Evolutionary conservation across 2,797 vertebrate species (phyloP).

Genomic region (Paguma larvata): DNA sequence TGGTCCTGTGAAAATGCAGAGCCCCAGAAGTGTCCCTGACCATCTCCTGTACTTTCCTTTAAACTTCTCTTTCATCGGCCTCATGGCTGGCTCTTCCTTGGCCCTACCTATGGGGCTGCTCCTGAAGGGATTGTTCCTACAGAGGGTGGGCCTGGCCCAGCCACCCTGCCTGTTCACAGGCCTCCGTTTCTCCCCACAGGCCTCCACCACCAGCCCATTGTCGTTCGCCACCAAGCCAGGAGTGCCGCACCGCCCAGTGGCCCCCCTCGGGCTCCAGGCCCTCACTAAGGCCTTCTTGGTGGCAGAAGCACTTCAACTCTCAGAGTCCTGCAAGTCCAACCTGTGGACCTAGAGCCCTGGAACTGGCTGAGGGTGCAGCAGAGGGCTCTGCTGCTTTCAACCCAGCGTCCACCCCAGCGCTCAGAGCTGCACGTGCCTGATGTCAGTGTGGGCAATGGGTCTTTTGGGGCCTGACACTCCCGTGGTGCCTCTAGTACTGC

Average conservation of each 20-base stretch:
- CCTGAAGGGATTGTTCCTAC: neutral
- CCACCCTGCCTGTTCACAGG: neutral
- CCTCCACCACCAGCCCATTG: conserved; percentile 60
- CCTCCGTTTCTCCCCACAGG: conserved; percentile 67
- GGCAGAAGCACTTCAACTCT: conserved; percentile 67
- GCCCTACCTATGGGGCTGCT: neutral
- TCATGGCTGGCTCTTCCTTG: neutral
- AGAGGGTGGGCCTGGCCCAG: neutral
- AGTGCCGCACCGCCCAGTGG: conserved; percentile 22
- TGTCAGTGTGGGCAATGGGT: neutral
- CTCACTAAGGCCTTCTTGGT: conserved; percentile 68
- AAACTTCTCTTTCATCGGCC: neutral
- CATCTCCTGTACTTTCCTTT: neutral
- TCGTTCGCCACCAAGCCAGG: conserved; percentile 55
- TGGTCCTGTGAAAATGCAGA: neutral
- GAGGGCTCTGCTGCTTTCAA: neutral
- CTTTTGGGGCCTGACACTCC: neutral
- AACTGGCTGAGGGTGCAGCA: neutral
- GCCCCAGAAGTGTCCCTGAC: neutral
- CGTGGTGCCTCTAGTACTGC: conserved; percentile 60
- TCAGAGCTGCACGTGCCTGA: conserved; percentile 27
- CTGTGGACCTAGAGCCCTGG: conserved; percentile 12
- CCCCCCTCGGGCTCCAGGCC: conserved; percentile 77
- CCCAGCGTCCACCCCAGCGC: neutral
- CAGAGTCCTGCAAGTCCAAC: conserved; percentile 46